These are phyloP conservation scores for Clarias magur DNA, from an alignment of 2,113 vertebrate species.

Conservation along the genomic window DNA sequence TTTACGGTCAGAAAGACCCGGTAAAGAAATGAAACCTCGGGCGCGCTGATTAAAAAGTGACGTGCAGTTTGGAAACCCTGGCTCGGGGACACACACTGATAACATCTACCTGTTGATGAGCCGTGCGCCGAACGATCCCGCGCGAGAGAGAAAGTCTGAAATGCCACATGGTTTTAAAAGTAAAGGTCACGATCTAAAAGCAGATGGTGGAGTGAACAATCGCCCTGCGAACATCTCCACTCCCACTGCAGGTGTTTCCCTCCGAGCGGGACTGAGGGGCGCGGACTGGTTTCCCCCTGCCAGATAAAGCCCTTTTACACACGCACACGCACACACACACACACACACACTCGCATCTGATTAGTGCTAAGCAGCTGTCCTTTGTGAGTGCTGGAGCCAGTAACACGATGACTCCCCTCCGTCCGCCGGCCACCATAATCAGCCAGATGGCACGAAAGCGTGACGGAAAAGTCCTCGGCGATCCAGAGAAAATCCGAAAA, in stretches of 20 bases:
- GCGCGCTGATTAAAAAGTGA: background rate
- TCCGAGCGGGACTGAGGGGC: slow-evolving; percentile 51
- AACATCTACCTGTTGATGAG: slow-evolving; percentile 37
- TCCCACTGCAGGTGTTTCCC: slow-evolving; percentile 53
- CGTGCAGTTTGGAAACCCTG: background rate
- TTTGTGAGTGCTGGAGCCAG: slow-evolving; percentile 50
- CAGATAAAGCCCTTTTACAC: slow-evolving; percentile 50
- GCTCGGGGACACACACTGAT: background rate
- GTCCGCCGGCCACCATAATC: slow-evolving; percentile 21
- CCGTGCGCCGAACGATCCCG: background rate
- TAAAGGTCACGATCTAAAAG: slow-evolving; percentile 47
- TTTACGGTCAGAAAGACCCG: background rate
- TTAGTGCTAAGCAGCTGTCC: slow-evolving; percentile 59
- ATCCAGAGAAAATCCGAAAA: slow-evolving; percentile 29
- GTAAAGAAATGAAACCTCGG: background rate
- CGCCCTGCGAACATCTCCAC: slow-evolving; percentile 45
- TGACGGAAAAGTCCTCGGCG: slow-evolving; percentile 49
- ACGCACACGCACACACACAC: slow-evolving; percentile 39
- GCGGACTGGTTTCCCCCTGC: slow-evolving; percentile 39
- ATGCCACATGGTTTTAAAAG: slow-evolving; percentile 35
- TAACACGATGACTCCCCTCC: slow-evolving; percentile 53
- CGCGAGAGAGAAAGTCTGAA: background rate
- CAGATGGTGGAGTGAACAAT: slow-evolving; percentile 56
- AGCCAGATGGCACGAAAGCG: slow-evolving; percentile 56
- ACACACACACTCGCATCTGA: slow-evolving; percentile 54